Conservation (phyloP, 2,113 vertebrate species). For the Picathartes gymnocephalus region DNA sequence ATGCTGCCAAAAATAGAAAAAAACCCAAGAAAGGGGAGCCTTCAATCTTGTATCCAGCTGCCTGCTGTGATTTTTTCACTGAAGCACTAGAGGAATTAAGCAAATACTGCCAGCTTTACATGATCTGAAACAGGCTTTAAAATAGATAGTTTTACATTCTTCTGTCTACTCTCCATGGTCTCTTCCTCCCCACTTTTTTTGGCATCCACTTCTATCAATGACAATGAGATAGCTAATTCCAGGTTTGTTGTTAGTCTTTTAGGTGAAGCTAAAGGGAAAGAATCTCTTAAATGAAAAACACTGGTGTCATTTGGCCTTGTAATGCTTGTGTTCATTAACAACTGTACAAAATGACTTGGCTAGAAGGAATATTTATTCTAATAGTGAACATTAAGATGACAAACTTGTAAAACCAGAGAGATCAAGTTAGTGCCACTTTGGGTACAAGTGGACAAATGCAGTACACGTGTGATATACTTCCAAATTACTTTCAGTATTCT, state of each 20-base stretch:
- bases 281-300: background rate
- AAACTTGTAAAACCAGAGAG: background rate
- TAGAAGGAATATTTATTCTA: background rate
- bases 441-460: background rate
- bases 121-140: background rate
- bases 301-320: background rate
- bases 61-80: constrained; percentile 37
- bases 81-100: background rate
- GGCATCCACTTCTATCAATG: background rate
- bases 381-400: background rate
- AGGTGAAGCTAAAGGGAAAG: background rate
- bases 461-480: background rate
- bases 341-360: background rate
- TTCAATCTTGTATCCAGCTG: background rate
- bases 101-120: constrained; percentile 12
- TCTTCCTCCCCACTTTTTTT: background rate
- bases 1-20: constrained; percentile 4
- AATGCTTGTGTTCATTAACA: background rate
- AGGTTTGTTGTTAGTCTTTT: background rate
- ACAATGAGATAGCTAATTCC: background rate
- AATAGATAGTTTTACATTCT: background rate
- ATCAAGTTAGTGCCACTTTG: background rate
- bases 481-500: background rate
- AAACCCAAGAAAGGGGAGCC: background rate
- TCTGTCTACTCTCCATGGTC: background rate